phyloP scores from a whole-genome alignment of 2,113 vertebrate species.

The Climacteris rufus region DNA sequence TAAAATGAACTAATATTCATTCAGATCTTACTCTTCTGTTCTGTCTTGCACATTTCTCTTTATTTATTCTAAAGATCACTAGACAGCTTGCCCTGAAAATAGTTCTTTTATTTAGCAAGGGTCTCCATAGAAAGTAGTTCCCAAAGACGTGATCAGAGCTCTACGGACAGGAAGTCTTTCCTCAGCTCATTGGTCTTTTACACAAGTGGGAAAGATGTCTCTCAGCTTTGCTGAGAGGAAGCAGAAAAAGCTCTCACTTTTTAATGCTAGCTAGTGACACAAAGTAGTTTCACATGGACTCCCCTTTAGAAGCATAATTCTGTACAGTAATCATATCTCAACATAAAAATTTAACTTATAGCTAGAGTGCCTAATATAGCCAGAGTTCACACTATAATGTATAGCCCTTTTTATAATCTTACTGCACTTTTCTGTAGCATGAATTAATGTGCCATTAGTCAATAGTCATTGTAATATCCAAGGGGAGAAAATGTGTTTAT shows the following conservation, averaged over 20 bases:
- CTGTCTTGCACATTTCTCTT: neutral
- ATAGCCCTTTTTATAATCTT: neutral
- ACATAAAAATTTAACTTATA: neutral
- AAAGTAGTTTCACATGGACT: neutral
- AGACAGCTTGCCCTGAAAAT: neutral
- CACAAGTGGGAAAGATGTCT: neutral
- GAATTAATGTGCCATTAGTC: neutral
- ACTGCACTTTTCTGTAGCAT: neutral
- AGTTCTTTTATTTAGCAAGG: neutral
- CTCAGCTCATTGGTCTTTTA: neutral
- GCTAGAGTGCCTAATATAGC: neutral
- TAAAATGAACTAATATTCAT: neutral
- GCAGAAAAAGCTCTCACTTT: neutral
- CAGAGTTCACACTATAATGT: neutral
- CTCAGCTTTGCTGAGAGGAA: neutral
- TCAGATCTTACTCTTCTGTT: neutral
- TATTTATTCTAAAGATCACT: neutral
- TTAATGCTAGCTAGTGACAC: neutral
- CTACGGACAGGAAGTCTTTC: neutral
- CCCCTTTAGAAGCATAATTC: neutral
- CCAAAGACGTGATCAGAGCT: neutral
- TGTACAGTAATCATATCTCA: neutral
- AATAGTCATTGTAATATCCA: slow-evolving; percentile 14
- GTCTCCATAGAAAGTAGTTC: neutral
- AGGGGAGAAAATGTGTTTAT: slow-evolving; percentile 41